phyloP scores from a whole-genome alignment of 2,797 vertebrate species.

The Paedocypris micromegethes region DNA sequence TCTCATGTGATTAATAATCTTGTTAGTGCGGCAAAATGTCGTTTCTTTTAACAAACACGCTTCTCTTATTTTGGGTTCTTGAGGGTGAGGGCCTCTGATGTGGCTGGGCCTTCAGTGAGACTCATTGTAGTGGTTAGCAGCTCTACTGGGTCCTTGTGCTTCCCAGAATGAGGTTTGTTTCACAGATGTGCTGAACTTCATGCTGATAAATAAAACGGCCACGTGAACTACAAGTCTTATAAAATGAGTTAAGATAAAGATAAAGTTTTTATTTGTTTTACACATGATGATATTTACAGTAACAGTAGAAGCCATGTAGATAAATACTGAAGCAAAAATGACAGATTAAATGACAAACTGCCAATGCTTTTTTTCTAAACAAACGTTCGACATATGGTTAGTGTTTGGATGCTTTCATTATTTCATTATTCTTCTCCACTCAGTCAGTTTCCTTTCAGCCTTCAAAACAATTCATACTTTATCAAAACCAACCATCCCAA shows the following conservation, averaged over 20 bases:
- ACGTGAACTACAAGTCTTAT: neutral
- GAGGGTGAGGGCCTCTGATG: slow-evolving; percentile 31
- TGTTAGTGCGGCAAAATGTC: slow-evolving; percentile 5
- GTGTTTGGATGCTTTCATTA: slow-evolving; percentile 19
- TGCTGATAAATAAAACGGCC: slow-evolving; percentile 1
- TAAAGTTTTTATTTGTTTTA: no score
- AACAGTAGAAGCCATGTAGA: no score
- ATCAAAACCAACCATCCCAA: slow-evolving; percentile 13
- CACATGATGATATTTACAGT: no score
- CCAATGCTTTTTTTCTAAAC: no score
- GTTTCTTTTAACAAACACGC: slow-evolving; percentile 7
- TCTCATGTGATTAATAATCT: no score
- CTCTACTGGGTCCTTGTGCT: slow-evolving; percentile 33
- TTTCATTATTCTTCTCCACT: slow-evolving; percentile 44
- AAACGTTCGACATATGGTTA: slow-evolving; percentile 6
- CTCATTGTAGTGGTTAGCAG: slow-evolving; percentile 64
- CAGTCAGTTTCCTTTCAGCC: slow-evolving; percentile 29
- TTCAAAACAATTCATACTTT: slow-evolving; percentile 17
- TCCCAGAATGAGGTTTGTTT: slow-evolving; percentile 34
- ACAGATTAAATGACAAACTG: no score
- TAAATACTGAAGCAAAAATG: no score
- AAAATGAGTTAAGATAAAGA: no score
- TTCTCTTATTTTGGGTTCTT: slow-evolving; percentile 29
- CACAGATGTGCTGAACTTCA: slow-evolving; percentile 38
- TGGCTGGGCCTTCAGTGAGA: slow-evolving; percentile 37